These are phyloP conservation scores for Halcyon leucocephala DNA, from an alignment of 2,797 vertebrate species.

Conservation along the genomic window DNA sequence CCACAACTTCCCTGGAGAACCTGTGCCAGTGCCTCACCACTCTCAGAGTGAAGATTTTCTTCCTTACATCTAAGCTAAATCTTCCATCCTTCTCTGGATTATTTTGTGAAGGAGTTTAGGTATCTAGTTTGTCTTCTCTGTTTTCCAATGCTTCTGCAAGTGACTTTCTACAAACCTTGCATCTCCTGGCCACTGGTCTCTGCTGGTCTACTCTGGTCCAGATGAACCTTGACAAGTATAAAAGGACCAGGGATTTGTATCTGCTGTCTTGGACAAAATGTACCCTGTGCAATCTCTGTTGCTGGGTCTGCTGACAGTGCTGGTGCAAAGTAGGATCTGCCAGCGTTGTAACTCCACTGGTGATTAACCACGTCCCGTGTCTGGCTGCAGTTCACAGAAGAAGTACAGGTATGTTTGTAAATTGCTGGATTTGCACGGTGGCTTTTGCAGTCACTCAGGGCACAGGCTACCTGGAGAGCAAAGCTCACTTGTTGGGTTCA, in stretches of 20 bases:
- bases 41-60: background rate
- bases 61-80: background rate
- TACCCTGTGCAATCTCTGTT: background rate
- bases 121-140: background rate
- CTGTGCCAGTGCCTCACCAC: background rate
- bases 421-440: background rate
- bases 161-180: background rate
- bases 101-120: background rate
- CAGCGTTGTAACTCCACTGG: background rate
- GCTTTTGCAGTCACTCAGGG: background rate
- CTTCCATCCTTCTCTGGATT: fast-evolving
- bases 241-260: background rate
- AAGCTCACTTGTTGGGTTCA: background rate
- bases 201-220: background rate
- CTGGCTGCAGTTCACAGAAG: background rate
- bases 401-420: background rate
- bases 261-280: background rate
- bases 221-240: background rate
- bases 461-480: background rate
- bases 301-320: background rate
- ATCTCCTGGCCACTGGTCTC: background rate
- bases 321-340: background rate
- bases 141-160: background rate
- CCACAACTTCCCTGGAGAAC: background rate
- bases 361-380: background rate